Conservation (phyloP, 2,113 vertebrate species). For the Petrocephalus microphthalmus region DNA sequence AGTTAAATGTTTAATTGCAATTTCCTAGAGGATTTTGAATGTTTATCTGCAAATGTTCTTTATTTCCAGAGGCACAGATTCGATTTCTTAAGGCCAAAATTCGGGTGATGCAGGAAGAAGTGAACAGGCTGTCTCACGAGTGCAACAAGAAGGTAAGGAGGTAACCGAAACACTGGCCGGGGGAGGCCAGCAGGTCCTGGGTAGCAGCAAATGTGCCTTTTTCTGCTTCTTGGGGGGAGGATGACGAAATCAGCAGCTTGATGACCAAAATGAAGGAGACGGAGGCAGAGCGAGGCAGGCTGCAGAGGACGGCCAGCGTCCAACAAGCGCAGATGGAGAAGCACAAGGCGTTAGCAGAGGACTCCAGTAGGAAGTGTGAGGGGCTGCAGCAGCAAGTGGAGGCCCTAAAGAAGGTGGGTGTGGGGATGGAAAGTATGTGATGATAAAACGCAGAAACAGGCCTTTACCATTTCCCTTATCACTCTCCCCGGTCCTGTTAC, state of each 20-base stretch:
- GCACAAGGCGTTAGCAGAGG: constrained; percentile 71
- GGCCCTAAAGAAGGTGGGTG: constrained; percentile 69
- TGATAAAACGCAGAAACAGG: not conserved
- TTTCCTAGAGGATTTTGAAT: not conserved
- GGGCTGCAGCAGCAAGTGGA: constrained; percentile 70
- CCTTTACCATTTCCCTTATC: not conserved
- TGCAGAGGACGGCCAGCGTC: constrained; percentile 64
- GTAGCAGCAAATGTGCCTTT: not conserved
- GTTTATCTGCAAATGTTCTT: constrained; percentile 28
- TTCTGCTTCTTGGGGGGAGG: constrained; percentile 52
- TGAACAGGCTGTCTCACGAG: constrained; percentile 70
- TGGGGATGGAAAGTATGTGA: not conserved
- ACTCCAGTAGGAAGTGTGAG: constrained; percentile 67
- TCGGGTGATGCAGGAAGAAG: constrained; percentile 76
- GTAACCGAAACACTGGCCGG: not conserved
- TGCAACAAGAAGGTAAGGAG: constrained; percentile 76
- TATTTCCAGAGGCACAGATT: constrained; percentile 74
- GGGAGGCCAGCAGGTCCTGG: not conserved
- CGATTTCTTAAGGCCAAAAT: constrained; percentile 85
- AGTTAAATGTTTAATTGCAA: not conserved
- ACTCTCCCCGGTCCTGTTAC: not conserved
- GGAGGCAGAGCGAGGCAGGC: constrained; percentile 67
- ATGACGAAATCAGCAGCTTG: constrained; percentile 73
- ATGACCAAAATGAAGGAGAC: constrained; percentile 65
- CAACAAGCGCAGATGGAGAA: constrained; percentile 80